Evolutionary conservation across 2,113 vertebrate genomes (phyloP).

Genomic region (Mesocricetus auratus): DNA sequence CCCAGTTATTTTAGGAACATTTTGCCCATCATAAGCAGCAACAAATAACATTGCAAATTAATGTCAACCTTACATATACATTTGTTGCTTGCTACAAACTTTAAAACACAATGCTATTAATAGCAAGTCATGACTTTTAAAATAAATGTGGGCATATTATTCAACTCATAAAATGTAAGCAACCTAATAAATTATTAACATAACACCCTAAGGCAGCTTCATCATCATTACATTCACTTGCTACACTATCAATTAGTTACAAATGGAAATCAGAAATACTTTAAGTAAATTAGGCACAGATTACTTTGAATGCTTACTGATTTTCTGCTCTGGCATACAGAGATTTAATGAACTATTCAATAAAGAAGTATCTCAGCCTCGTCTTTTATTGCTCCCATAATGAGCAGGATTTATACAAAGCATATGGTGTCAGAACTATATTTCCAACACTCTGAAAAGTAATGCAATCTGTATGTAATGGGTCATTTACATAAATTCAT

Average conservation of each 20-base stretch:
- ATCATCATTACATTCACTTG: constrained; percentile 36
- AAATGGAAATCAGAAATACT: constrained; percentile 66
- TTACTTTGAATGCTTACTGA: constrained; percentile 50
- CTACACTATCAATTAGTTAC: constrained; percentile 35
- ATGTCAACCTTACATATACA: constrained; percentile 59
- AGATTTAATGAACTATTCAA: constrained; percentile 46
- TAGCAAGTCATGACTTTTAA: constrained; percentile 64
- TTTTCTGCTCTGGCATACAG: constrained; percentile 30
- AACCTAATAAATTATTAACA: constrained; percentile 69
- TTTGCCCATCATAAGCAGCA: not conserved
- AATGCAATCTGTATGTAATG: not conserved
- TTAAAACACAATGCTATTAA: constrained; percentile 75
- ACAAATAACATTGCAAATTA: constrained; percentile 66
- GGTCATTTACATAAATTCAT: not conserved
- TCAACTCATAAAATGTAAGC: constrained; percentile 68
- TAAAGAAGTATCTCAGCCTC: not conserved
- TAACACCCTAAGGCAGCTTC: constrained; percentile 40
- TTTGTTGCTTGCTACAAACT: constrained; percentile 60
- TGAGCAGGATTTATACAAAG: constrained; percentile 37
- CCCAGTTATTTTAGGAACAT: not conserved
- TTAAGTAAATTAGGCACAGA: constrained; percentile 61
- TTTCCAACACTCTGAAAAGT: constrained; percentile 22
- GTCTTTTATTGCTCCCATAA: constrained; percentile 45
- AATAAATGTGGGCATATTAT: constrained; percentile 66
- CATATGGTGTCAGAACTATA: not conserved